Conservation (phyloP, 2,113 vertebrate genomes). For the Salvelinus namaycush region DNA sequence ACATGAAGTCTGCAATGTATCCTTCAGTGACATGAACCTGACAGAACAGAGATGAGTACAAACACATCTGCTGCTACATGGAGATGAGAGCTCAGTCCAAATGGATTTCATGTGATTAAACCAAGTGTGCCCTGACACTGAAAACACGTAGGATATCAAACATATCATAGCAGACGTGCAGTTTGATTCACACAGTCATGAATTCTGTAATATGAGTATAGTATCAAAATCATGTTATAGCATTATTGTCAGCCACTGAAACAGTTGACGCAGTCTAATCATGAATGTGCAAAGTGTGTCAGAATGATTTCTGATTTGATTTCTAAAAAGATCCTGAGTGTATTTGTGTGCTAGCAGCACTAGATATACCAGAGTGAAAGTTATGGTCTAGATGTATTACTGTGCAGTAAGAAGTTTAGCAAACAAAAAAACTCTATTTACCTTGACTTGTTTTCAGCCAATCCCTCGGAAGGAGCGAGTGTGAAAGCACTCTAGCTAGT, state of each 20-base stretch:
- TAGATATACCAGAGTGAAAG: slow-evolving; percentile 66
- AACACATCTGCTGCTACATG: not conserved
- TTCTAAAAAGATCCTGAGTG: slow-evolving; percentile 68
- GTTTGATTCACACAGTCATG: slow-evolving; percentile 63
- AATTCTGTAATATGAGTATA: slow-evolving; percentile 59
- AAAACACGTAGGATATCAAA: slow-evolving; percentile 30
- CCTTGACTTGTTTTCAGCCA: slow-evolving; percentile 41
- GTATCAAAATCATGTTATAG: slow-evolving; percentile 50
- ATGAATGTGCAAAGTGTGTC: slow-evolving; percentile 69
- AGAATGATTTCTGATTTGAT: slow-evolving; percentile 46
- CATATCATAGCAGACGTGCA: slow-evolving; percentile 55
- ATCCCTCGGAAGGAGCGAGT: not conserved
- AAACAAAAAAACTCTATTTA: slow-evolving; percentile 61
- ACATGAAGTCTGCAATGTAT: slow-evolving; percentile 25
- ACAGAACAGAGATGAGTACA: not conserved
- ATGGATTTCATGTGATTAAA: not conserved
- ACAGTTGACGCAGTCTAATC: slow-evolving; percentile 56
- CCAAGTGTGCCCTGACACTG: slow-evolving; percentile 32
- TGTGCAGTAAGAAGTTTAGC: slow-evolving; percentile 62
- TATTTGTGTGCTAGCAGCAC: slow-evolving; percentile 64
- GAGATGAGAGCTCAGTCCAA: not conserved
- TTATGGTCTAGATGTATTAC: slow-evolving; percentile 50
- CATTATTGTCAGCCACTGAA: slow-evolving; percentile 56
- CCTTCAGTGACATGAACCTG: too few species aligned
- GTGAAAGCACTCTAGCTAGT: not conserved